Conservation (phyloP, 2,888 invertebrate species). For the Ophion costatus region DNA sequence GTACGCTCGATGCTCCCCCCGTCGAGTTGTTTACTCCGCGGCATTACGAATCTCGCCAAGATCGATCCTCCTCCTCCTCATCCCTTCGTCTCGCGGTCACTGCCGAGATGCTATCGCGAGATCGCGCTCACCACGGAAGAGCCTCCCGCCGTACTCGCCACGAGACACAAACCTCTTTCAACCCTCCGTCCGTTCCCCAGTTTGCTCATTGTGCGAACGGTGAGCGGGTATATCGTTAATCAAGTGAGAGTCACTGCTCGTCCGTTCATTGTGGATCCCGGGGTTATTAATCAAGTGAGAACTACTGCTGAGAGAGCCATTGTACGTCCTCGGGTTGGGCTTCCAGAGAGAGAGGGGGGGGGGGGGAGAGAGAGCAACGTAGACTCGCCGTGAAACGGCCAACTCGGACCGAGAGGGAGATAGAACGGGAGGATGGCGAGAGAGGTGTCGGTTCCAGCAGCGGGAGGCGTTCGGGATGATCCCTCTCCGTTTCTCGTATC, state of each 20-base stretch:
- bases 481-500: slow-evolving; percentile 34
- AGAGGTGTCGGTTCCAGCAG: slow-evolving; percentile 50
- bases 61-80: slow-evolving; percentile 35
- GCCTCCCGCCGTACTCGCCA: slow-evolving; percentile 39
- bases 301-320: slow-evolving; percentile 80
- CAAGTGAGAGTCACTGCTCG: slow-evolving; percentile 82
- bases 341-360: slow-evolving; percentile 63
- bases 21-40: slow-evolving; percentile 20
- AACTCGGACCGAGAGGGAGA: slow-evolving; percentile 25
- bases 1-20: slow-evolving; percentile 32
- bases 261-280: slow-evolving; percentile 78
- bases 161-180: slow-evolving; percentile 25
- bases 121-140: slow-evolving; percentile 48
- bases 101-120: slow-evolving; percentile 33
- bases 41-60: slow-evolving; percentile 55
- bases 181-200: slow-evolving; percentile 21
- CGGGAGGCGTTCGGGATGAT: slow-evolving; percentile 31
- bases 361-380: slow-evolving; percentile 63
- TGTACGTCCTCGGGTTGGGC: slow-evolving; percentile 75
- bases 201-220: slow-evolving; percentile 72
- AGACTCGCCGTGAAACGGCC: slow-evolving; percentile 50
- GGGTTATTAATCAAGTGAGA: slow-evolving; percentile 84
- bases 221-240: slow-evolving; percentile 79
- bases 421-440: slow-evolving; percentile 34
- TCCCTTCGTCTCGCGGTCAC: neutral